Conservation (phyloP, 1,140 invertebrate genomes). For the Solen grandis region DNA sequence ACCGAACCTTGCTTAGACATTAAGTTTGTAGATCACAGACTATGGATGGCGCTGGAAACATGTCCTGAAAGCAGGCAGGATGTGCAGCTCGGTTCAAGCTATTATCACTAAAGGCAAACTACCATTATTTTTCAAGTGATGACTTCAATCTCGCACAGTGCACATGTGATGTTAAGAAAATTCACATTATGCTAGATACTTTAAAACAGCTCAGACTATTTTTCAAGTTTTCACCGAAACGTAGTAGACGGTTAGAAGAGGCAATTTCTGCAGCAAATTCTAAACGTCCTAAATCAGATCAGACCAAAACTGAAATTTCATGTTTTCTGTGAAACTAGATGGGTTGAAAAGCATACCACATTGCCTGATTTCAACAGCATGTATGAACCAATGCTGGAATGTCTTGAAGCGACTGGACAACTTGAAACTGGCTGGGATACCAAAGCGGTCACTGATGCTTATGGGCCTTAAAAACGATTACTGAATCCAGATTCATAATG, state of each 20-base stretch:
- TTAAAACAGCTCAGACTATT: conserved; percentile 45
- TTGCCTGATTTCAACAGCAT: conserved; percentile 27
- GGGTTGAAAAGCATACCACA: conserved; percentile 25
- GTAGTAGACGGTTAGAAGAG: conserved; percentile 10
- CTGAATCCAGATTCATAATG: conserved; percentile 33
- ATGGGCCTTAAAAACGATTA: conserved; percentile 17
- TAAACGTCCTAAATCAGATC: not conserved
- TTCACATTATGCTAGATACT: conserved; percentile 46
- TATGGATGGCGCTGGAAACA: conserved; percentile 55
- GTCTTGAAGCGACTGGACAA: conserved; percentile 4
- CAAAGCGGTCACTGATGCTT: conserved; percentile 9
- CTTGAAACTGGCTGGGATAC: conserved; percentile 23
- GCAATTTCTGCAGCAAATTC: not conserved
- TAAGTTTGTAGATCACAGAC: conserved; percentile 48
- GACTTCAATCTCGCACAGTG: conserved; percentile 53
- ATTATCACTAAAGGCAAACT: conserved; percentile 38
- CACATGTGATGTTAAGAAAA: conserved; percentile 53
- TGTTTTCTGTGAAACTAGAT: conserved; percentile 38
- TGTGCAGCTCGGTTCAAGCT: conserved; percentile 34
- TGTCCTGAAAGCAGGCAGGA: conserved; percentile 49
- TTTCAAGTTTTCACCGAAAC: conserved; percentile 49
- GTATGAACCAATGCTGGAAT: conserved; percentile 25
- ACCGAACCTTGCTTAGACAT: conserved; percentile 34
- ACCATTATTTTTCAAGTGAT: conserved; percentile 52
- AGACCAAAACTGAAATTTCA: conserved; percentile 16